Conservation (phyloP, 2,888 invertebrate species). For the Drosophila paranaensis region DNA sequence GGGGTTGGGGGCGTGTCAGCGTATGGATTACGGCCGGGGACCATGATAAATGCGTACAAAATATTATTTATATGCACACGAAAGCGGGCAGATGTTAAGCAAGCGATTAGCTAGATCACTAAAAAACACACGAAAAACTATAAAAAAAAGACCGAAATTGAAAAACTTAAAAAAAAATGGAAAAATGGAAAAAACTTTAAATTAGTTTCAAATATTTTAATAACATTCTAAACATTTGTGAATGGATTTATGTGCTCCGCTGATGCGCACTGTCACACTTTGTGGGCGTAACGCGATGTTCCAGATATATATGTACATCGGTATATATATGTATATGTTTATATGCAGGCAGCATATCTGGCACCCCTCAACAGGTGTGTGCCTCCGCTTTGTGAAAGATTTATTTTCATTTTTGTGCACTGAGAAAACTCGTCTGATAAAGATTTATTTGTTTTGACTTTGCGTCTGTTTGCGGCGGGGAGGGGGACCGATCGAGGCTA, state of each 20-base stretch:
- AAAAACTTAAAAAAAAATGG: slow-evolving; percentile 43
- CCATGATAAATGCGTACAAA: slow-evolving; percentile 62
- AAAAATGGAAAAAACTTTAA: slow-evolving; percentile 47
- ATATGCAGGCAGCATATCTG: background rate
- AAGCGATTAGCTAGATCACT: slow-evolving; percentile 67
- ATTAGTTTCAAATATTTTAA: slow-evolving; percentile 81
- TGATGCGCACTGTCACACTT: slow-evolving; percentile 72
- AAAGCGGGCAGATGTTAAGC: slow-evolving; percentile 48
- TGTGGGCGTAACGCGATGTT: slow-evolving; percentile 66
- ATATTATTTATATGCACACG: slow-evolving; percentile 67
- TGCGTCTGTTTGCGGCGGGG: slow-evolving; percentile 36
- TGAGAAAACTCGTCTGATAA: slow-evolving; percentile 47
- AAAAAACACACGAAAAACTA: slow-evolving; percentile 21
- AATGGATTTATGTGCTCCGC: slow-evolving; percentile 77
- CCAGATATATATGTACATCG: slow-evolving; percentile 8
- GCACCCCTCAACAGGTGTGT: slow-evolving; percentile 69
- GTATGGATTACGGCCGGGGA: slow-evolving; percentile 66
- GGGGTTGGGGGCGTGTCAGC: slow-evolving; percentile 37
- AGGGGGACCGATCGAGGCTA: background rate
- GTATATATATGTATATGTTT: background rate
- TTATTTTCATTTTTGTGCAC: slow-evolving; percentile 59
- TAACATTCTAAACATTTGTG: slow-evolving; percentile 82
- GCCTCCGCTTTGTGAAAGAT: slow-evolving; percentile 48
- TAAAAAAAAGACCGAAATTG: slow-evolving; percentile 46
- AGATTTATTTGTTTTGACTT: slow-evolving; percentile 78